A percentile compares a stretch with the other conserved stretches of the same genome.
These are phyloP conservation scores for Monodelphis domestica DNA, from an alignment of 2,797 vertebrate genomes.

Conservation along the genomic window DNA sequence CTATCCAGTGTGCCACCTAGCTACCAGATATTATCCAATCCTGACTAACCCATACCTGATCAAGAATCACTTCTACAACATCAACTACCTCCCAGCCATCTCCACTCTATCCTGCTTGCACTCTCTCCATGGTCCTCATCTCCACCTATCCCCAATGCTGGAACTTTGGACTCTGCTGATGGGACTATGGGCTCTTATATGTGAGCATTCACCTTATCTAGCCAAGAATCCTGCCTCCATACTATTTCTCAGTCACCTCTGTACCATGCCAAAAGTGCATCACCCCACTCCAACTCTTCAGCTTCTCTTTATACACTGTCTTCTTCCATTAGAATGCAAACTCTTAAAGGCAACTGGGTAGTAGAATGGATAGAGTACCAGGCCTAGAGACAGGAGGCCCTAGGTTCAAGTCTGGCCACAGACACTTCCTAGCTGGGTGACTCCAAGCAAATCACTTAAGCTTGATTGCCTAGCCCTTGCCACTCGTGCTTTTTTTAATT, in stretches of 20 bases:
- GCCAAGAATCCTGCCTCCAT: not conserved
- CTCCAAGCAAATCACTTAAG: no score
- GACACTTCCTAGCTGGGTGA: no score
- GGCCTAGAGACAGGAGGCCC: no score
- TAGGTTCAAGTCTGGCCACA: no score
- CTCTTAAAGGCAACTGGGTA: no score
- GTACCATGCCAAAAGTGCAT: not conserved
- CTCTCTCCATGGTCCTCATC: not conserved
- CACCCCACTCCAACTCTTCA: not conserved
- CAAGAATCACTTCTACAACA: not conserved
- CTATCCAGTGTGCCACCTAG: not conserved
- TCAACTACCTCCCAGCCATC: not conserved
- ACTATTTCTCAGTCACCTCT: not conserved
- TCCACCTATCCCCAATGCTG: not conserved
- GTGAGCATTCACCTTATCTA: not conserved
- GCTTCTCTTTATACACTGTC: not conserved
- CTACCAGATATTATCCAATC: not conserved
- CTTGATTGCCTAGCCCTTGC: no score
- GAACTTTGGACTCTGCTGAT: not conserved
- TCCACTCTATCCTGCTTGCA: not conserved
- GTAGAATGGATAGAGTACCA: no score
- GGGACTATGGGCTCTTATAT: not conserved
- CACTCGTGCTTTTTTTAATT: no score
- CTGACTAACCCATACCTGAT: not conserved
- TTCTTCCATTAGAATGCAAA: not conserved